Conservation (phyloP, 1,140 invertebrate genomes). For the Drosophila mayri region DNA sequence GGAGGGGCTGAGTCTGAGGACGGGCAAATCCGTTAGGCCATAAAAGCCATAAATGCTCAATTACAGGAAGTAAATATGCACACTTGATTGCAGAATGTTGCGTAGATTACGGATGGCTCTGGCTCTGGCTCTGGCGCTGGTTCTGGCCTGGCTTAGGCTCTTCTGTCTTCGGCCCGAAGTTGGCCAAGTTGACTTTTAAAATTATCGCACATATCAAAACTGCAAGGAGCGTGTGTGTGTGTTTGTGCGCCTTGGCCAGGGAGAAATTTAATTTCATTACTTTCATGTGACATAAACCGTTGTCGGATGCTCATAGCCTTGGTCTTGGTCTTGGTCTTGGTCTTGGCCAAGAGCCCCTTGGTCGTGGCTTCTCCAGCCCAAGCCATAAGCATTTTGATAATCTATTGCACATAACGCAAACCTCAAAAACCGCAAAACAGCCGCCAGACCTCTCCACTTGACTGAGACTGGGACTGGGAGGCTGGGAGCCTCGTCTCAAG, state of each 20-base stretch:
- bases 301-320: conserved; percentile 45
- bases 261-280: conserved; percentile 83
- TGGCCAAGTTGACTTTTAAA: conserved; percentile 73
- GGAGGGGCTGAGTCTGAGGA: conserved; percentile 8
- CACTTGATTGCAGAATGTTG: conserved; percentile 81
- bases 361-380: conserved; percentile 39
- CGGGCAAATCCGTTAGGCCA: conserved; percentile 77
- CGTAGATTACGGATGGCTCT: conserved; percentile 59
- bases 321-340: conserved; percentile 23
- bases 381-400: conserved; percentile 76
- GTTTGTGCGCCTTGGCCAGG: conserved; percentile 31
- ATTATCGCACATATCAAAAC: conserved; percentile 70
- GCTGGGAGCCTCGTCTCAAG: conserved; percentile 11
- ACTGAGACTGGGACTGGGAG: not conserved
- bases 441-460: conserved; percentile 41
- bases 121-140: conserved; percentile 1
- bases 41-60: conserved; percentile 83
- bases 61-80: conserved; percentile 83
- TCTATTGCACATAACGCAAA: conserved; percentile 82
- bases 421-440: conserved; percentile 74
- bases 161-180: conserved; percentile 37
- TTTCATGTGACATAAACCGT: conserved; percentile 82
- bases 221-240: conserved; percentile 45
- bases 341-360: conserved; percentile 38
- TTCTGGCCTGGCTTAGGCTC: conserved; percentile 21